Evolutionary conservation across 2,797 vertebrate species (phyloP).

Genomic region (Rhinogobio ventralis): DNA sequence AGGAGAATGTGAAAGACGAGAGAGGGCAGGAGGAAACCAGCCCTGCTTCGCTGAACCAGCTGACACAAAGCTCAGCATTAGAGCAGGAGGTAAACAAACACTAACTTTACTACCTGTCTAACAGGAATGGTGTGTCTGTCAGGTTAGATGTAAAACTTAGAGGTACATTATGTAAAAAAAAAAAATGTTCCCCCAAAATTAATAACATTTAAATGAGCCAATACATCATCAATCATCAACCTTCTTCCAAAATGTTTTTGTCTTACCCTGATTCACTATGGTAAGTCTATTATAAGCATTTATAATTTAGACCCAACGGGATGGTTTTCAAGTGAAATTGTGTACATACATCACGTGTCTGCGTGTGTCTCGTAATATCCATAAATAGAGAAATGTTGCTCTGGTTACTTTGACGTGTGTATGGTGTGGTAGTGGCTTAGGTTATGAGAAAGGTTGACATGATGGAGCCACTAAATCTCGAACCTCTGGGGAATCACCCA

Average conservation of each 20-base stretch:
- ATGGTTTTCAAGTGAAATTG: too few relatives aligned
- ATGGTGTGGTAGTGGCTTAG: background rate
- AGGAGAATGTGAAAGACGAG: conserved; percentile 59
- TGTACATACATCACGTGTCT: too few relatives aligned
- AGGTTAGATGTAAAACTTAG: background rate
- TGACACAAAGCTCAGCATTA: conserved; percentile 63
- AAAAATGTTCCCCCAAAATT: too few relatives aligned
- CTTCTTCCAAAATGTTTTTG: too few relatives aligned
- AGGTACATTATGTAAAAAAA: background rate
- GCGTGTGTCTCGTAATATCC: background rate
- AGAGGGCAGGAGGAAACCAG: conserved; percentile 59
- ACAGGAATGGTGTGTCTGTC: conserved; percentile 4
- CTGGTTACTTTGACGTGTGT: background rate
- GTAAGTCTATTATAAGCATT: too few relatives aligned
- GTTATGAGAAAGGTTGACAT: background rate
- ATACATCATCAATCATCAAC: too few relatives aligned
- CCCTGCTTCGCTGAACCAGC: conserved; percentile 59
- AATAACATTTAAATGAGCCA: background rate
- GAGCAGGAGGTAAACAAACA: conserved; percentile 74
- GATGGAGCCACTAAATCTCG: too few relatives aligned
- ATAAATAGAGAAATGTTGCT: background rate
- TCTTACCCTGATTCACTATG: too few relatives aligned
- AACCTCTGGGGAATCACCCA: too few relatives aligned
- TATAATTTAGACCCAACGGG: too few relatives aligned
- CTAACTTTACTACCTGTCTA: background rate